These are phyloP conservation scores for Ctenodactylus gundi DNA, from an alignment of 2,113 vertebrate species.

Conservation along the genomic window DNA sequence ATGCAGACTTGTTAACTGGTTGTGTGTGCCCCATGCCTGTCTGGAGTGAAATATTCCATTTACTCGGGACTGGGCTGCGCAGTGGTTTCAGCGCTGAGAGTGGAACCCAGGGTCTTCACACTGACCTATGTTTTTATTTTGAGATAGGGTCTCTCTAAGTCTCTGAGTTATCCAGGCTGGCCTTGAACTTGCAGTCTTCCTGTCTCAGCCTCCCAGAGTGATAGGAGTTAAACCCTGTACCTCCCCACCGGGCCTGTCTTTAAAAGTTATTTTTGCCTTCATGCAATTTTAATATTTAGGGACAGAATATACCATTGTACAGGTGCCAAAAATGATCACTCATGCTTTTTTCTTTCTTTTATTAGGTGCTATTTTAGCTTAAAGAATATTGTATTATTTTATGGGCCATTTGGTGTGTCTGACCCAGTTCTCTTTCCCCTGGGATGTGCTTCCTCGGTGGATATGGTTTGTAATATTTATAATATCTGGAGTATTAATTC, in stretches of 20 bases:
- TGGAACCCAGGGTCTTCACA: too few species aligned
- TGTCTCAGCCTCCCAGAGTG: too few species aligned
- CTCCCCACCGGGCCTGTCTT: too few species aligned
- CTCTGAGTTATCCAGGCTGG: too few species aligned
- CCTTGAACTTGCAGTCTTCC: too few species aligned
- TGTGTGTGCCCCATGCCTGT: not conserved
- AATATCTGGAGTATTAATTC: slow-evolving; percentile 40
- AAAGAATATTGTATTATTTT: slow-evolving; percentile 67
- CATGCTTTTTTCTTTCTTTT: slow-evolving; percentile 40
- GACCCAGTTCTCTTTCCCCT: slow-evolving; percentile 61
- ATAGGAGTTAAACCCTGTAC: too few species aligned
- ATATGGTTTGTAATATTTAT: slow-evolving; percentile 35
- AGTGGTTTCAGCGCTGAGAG: too few species aligned
- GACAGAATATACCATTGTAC: slow-evolving; percentile 49
- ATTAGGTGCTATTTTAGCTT: slow-evolving; percentile 63
- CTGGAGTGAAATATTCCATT: not conserved
- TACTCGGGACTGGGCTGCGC: not conserved
- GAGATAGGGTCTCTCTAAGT: too few species aligned
- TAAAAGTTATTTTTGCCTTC: slow-evolving; percentile 54
- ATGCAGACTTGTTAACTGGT: not conserved
- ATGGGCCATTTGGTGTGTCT: slow-evolving; percentile 46
- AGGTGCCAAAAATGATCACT: slow-evolving; percentile 59
- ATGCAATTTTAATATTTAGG: slow-evolving; percentile 58
- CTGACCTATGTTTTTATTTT: too few species aligned
- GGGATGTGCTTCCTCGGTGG: not conserved